Evolutionary conservation across 1,140 invertebrate species (phyloP).

Genomic region (Eufriesea mexicana): DNA sequence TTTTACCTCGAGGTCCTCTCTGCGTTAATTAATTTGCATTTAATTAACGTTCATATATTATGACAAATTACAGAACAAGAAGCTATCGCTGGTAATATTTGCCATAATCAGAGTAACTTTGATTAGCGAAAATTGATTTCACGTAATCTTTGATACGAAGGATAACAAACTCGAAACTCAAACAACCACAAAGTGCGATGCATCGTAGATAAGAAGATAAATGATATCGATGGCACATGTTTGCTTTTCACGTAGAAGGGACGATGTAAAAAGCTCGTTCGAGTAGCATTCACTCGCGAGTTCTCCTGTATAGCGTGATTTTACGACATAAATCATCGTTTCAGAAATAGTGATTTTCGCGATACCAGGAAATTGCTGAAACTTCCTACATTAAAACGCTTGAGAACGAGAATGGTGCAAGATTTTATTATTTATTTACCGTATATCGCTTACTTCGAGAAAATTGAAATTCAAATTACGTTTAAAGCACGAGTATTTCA

Average conservation of each 20-base stretch:
- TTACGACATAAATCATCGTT: background rate
- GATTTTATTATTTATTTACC: too few relatives aligned
- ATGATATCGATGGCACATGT: background rate
- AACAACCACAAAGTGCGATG: constrained; percentile 25
- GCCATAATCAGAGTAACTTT: too few relatives aligned
- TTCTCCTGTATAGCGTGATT: background rate
- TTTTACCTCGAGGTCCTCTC: too few relatives aligned
- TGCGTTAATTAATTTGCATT: too few relatives aligned
- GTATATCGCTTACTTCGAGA: too few relatives aligned
- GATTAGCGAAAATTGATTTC: constrained; percentile 27
- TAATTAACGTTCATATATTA: too few relatives aligned
- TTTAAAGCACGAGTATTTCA: too few relatives aligned
- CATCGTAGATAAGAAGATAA: background rate
- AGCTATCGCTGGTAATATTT: too few relatives aligned
- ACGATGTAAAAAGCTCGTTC: background rate
- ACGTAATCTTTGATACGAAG: background rate
- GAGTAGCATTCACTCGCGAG: background rate
- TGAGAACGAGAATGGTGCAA: background rate
- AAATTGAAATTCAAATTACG: too few relatives aligned
- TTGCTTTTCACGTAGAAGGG: background rate
- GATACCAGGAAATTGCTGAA: background rate
- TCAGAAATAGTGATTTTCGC: background rate
- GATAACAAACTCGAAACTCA: constrained; percentile 21
- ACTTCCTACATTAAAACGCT: background rate
- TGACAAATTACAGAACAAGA: background rate